phyloP scores from a whole-genome alignment of 1,140 invertebrate genomes.

The Hypsibius dujardini region DNA sequence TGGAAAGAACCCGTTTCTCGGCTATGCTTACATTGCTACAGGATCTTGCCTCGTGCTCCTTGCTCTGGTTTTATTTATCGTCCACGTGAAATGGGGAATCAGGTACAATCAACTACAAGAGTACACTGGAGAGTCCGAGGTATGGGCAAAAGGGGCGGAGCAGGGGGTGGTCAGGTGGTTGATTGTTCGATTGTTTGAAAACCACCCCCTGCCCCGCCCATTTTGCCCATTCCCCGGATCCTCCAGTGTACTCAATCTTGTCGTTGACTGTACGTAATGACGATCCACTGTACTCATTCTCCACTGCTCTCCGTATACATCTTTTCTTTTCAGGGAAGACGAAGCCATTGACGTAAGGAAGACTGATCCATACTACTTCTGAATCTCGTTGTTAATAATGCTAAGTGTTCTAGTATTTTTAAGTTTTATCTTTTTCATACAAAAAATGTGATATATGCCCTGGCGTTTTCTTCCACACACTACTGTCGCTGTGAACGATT shows the following conservation, averaged over 20 bases:
- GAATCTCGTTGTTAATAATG: not conserved
- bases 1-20: slow-evolving; percentile 10
- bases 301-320: too few species aligned
- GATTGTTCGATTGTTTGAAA: not conserved
- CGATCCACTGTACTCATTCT: not conserved
- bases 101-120: not conserved
- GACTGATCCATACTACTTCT: slow-evolving; percentile 7
- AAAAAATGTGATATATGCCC: too few species aligned
- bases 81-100: not conserved
- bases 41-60: not conserved
- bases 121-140: not conserved
- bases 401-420: too few species aligned
- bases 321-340: not conserved
- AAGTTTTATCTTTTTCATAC: too few species aligned
- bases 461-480: too few species aligned
- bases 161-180: too few species aligned
- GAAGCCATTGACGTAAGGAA: slow-evolving; percentile 4
- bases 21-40: slow-evolving; percentile 7
- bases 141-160: too few species aligned
- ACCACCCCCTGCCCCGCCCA: not conserved
- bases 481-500: too few species aligned
- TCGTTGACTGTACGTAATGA: not conserved
- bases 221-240: not conserved
- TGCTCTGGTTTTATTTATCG: not conserved
- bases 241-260: not conserved